Conservation (phyloP, 53 echinoderm and acorn worm genomes). For the Holothuria scabra region DNA sequence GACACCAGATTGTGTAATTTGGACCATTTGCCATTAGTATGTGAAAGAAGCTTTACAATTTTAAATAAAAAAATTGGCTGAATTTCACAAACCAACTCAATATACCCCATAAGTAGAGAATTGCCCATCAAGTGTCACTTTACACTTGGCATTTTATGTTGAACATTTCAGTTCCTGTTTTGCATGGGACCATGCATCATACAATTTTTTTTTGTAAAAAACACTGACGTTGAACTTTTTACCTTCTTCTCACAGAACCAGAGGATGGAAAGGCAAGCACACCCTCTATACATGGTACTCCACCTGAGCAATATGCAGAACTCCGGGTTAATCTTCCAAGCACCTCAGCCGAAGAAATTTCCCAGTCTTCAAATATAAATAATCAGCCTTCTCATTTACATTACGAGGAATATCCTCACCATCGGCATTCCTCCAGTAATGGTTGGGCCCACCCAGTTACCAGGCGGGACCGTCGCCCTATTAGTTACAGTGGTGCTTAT, state of each 20-base stretch:
- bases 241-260: slow-evolving; percentile 27
- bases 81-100: no score
- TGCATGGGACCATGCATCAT: no score
- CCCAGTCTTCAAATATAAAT: not conserved
- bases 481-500: slow-evolving; percentile 42
- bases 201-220: no score
- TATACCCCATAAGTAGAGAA: no score
- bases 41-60: no score
- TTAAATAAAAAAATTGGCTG: no score
- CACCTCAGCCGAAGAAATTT: slow-evolving; percentile 31
- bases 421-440: slow-evolving; percentile 33
- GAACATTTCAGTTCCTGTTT: no score
- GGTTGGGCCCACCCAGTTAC: slow-evolving; percentile 26
- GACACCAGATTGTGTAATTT: no score
- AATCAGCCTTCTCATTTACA: slow-evolving; percentile 11
- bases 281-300: slow-evolving; percentile 19
- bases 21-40: no score
- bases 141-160: no score
- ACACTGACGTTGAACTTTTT: not conserved
- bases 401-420: slow-evolving; percentile 25
- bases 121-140: no score
- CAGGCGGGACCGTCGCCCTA: slow-evolving; percentile 34
- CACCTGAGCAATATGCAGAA: slow-evolving; percentile 33
- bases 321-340: slow-evolving; percentile 43
- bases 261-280: slow-evolving; percentile 16